Conservation (phyloP, 2,888 invertebrate species). For the Punctoribates punctum region DNA sequence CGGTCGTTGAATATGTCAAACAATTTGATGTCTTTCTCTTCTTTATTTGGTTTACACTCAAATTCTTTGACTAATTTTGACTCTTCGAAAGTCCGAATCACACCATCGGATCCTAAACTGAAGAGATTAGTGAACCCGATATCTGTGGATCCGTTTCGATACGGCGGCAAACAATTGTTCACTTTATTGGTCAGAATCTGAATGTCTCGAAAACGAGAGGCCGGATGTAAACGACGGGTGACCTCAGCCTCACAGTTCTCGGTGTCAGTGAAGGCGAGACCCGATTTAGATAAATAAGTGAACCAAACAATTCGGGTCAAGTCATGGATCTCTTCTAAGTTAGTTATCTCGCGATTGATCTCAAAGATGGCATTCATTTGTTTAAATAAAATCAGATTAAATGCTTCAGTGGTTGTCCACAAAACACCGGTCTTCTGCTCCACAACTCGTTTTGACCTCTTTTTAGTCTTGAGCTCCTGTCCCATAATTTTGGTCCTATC, state of each 20-base stretch:
- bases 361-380: constrained; percentile 1
- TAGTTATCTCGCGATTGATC: not conserved
- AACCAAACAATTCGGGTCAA: constrained; percentile 22
- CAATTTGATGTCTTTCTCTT: not conserved
- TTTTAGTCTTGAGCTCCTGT: not conserved
- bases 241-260: not conserved
- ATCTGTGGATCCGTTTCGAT: not conserved
- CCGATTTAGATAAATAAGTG: constrained; percentile 19
- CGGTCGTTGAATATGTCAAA: not conserved
- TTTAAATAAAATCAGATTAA: constrained; percentile 19
- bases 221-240: constrained; percentile 31
- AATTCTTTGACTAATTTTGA: not conserved
- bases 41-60: not conserved
- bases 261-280: constrained; percentile 21
- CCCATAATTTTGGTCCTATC: not conserved
- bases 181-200: constrained; percentile 15
- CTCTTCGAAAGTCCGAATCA: not conserved
- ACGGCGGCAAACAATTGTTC: not conserved
- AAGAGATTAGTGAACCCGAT: not conserved
- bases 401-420: constrained; percentile 39
- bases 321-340: not conserved
- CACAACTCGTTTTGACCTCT: not conserved
- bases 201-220: constrained; percentile 28
- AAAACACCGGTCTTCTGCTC: not conserved
- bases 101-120: not conserved